Percentiles rank a stretch among this genome's conserved stretches.
phyloP scores from a whole-genome alignment of 2,888 invertebrate species.

The Amaurobius ferox region DNA sequence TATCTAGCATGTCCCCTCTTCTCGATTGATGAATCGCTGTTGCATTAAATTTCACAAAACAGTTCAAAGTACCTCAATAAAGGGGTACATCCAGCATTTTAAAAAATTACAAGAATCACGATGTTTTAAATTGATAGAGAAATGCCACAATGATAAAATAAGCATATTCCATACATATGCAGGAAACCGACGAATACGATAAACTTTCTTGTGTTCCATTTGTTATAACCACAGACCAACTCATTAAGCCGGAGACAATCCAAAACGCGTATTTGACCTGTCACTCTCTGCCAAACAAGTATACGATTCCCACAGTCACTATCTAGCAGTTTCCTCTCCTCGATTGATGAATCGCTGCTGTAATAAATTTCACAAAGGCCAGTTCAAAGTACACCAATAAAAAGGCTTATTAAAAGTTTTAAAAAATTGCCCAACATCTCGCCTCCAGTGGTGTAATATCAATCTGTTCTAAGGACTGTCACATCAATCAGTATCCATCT shows the following conservation, averaged over 20 bases:
- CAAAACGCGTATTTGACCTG: neutral
- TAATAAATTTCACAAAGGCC: neutral
- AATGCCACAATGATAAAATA: too few species aligned
- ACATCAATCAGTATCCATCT: constrained; percentile 9
- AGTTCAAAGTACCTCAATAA: neutral
- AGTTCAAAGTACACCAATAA: constrained; percentile 5
- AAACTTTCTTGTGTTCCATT: too few species aligned
- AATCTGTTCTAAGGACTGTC: neutral
- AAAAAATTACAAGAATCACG: too few species aligned
- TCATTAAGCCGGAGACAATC: neutral
- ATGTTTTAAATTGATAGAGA: too few species aligned
- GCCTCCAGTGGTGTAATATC: neutral
- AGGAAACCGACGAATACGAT: too few species aligned
- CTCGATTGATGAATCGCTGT: too few species aligned
- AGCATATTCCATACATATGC: too few species aligned
- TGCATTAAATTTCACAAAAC: too few species aligned
- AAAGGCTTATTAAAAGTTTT: neutral
- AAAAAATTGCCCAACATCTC: constrained; percentile 8
- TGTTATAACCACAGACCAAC: too few species aligned
- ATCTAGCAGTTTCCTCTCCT: neutral
- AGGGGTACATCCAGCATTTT: too few species aligned
- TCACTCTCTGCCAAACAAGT: neutral
- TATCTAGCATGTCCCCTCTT: neutral
- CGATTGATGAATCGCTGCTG: neutral
- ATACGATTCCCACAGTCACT: neutral